Evolutionary conservation across 2,797 vertebrate species (phyloP).

Genomic region (Cuniculus paca): DNA sequence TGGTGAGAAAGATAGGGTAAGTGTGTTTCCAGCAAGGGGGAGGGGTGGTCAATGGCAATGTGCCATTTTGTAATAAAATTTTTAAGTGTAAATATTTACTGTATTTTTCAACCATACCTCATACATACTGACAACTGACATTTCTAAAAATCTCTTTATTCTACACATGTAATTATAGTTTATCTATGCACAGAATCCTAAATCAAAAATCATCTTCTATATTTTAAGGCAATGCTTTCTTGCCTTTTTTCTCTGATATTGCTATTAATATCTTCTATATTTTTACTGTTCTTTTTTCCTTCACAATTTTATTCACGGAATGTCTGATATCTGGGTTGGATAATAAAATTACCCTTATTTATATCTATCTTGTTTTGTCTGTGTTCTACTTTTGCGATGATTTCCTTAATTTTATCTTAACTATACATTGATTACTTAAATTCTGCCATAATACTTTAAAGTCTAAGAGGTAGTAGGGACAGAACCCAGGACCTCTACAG

Average conservation of each 20-base stretch:
- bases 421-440: conserved; percentile 46
- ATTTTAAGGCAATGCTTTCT: not conserved
- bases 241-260: not conserved
- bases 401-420: conserved; percentile 34
- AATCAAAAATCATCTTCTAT: not conserved
- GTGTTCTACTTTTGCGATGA: not conserved
- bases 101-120: not conserved
- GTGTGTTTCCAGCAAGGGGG: not conserved
- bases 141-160: conserved; percentile 19
- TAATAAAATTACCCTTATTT: conserved; percentile 16
- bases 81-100: not conserved
- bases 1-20: not conserved
- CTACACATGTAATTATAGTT: not conserved
- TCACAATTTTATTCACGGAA: conserved; percentile 33
- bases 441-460: not conserved
- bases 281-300: not conserved
- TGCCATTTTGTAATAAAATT: not conserved
- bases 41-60: not conserved
- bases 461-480: not conserved
- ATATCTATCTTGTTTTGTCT: not conserved
- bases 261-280: not conserved
- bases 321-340: not conserved
- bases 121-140: not conserved
- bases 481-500: not conserved
- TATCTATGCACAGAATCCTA: not conserved